A percentile compares a stretch with the other conserved stretches of the same genome.
These are phyloP conservation scores for Nomada lathburiana DNA, from an alignment of 2,888 invertebrate species.

Conservation along the genomic window DNA sequence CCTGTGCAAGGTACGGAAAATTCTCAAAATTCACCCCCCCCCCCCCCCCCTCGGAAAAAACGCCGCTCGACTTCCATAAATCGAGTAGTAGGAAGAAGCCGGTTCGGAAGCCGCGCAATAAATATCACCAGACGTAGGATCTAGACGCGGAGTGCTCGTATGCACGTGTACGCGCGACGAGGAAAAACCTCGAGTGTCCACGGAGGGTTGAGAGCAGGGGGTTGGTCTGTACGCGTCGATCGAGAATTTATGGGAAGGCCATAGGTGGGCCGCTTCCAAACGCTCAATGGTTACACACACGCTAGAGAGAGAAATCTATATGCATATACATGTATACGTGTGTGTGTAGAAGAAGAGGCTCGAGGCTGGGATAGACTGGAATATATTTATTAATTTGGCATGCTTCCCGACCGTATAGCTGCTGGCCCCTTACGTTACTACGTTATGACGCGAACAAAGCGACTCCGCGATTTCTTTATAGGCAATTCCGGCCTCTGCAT, in stretches of 20 bases:
- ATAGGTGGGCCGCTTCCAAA: slow-evolving; percentile 48
- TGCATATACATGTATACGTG: too few relatives aligned
- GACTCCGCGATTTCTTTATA: slow-evolving; percentile 84
- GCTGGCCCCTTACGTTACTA: slow-evolving; percentile 81
- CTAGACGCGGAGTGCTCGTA: slow-evolving; percentile 28
- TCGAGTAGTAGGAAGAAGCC: slow-evolving; percentile 14
- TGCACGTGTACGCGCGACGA: slow-evolving; percentile 34
- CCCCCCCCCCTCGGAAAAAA: too few relatives aligned
- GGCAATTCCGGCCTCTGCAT: slow-evolving; percentile 83
- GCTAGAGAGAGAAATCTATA: neutral
- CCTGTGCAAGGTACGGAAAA: neutral
- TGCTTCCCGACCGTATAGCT: slow-evolving; percentile 80
- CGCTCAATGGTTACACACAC: slow-evolving; percentile 30
- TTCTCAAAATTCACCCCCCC: neutral
- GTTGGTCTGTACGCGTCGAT: slow-evolving; percentile 72
- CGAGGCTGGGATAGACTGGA: slow-evolving; percentile 76
- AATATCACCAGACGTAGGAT: slow-evolving; percentile 33
- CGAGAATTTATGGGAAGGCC: slow-evolving; percentile 75
- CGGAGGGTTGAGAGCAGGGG: neutral
- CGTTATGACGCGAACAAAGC: slow-evolving; percentile 84
- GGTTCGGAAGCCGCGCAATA: slow-evolving; percentile 32
- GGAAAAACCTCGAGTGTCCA: slow-evolving; percentile 34
- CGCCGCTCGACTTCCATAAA: slow-evolving; percentile 14
- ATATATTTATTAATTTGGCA: slow-evolving; percentile 85
- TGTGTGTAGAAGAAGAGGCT: slow-evolving; percentile 14